These are phyloP conservation scores for Columba livia DNA, from an alignment of 2,113 vertebrate species.

Conservation along the genomic window DNA sequence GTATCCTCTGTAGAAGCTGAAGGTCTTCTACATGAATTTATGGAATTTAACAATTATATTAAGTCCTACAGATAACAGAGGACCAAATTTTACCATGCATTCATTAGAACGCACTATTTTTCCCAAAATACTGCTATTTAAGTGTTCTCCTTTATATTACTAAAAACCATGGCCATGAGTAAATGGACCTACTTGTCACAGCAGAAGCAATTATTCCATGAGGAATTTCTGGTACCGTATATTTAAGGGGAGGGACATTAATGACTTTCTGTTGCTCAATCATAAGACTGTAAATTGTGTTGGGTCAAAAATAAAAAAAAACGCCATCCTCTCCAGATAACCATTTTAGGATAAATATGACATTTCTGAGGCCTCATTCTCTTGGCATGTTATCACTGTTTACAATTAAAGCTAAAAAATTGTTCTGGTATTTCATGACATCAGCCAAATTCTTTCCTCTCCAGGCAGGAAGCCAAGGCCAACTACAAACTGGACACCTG, in stretches of 20 bases:
- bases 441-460: constrained; percentile 82
- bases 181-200: background rate
- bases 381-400: constrained; percentile 77
- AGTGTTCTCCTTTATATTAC: background rate
- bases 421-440: constrained; percentile 83
- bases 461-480: constrained; percentile 74
- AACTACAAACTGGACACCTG: constrained; percentile 72
- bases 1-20: background rate
- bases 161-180: background rate
- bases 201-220: background rate
- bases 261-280: constrained; percentile 30
- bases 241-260: background rate
- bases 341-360: constrained; percentile 78
- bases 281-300: constrained; percentile 12
- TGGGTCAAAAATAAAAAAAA: background rate
- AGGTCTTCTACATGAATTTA: background rate
- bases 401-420: constrained; percentile 80
- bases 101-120: background rate
- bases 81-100: background rate
- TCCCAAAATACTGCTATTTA: background rate
- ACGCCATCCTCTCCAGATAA: constrained; percentile 45
- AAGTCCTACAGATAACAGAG: background rate
- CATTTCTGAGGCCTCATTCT: constrained; percentile 72
- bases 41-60: background rate
- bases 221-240: background rate